Base-by-base conservation (phyloP, 2,888 invertebrate genomes). In the Bedellia somnulentella region DNA sequence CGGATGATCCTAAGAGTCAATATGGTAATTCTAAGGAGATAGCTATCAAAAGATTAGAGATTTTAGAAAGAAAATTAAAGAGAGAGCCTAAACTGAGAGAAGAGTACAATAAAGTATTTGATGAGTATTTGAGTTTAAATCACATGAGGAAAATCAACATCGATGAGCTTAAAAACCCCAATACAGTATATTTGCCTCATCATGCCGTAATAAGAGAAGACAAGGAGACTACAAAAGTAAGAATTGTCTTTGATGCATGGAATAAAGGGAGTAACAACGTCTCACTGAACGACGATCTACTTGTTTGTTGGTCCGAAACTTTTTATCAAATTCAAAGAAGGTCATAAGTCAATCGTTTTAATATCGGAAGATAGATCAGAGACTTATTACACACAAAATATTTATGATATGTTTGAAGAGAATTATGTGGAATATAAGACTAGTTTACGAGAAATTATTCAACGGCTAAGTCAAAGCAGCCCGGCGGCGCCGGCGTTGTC, bases 231-330 rank as follows among this genome's bases (percentile, higher is more conserved):
- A 36, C 38, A 1, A 37, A 41, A 26, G 26, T 38, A 14, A 30
- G 42, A 5, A 35, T 40, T 5, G 34, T 40, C 5, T 39, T 40
- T 18, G 32, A 39, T 27, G 37, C 32, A 2, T 38, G 37, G 0
- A 24, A 35, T 1, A 29, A 24, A n/a, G 30, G 30, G 2, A 23
- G 16, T 6, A 31, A 33, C 4, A 32, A 30, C 8, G n/a, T 37
- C 1, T 41, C 40, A 5, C 30, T 48, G 3, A 46, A 48, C 27
- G 45, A 45, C 3, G 35, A 38, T 5, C 30, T 47, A 4, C 25
- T n/a, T n/a, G n/a, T n/a, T 45, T 3, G 29, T 36, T 1, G 47
- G 46, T 11, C 42, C 46, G 6, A 27, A 28, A 16, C 23, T 48
- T n/a, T n/a, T n/a, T n/a, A n/a, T n/a, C n/a, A n/a, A n/a, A n/a